Base-by-base conservation (phyloP, 2,113 vertebrate genomes). In the Gobius niger region DNA sequence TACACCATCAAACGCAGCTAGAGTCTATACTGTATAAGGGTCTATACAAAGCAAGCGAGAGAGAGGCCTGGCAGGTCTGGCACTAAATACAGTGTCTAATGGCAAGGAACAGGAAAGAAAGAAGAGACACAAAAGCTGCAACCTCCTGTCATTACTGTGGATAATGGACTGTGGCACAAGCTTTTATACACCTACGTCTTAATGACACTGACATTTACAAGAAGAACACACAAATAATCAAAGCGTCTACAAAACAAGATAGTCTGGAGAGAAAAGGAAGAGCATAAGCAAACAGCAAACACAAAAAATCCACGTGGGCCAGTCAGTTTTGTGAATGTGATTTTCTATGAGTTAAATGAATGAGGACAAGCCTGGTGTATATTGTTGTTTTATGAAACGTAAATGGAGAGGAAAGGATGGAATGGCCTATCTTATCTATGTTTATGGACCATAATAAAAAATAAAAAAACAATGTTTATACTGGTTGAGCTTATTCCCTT, bases 21-120 rank as follows among this genome's bases (percentile, higher is more conserved):
- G 24, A 34, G 24, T 4, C 24, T 34, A 24, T 24, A 34, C 5
- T 34, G 24, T 34, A 34, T 3, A 3, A 57, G 54, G 54, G 12
- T 40, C 13, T 5, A 51, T 62, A 62, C 77, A 84, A 68, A 64
- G 68, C 13, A 50, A 62, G 34, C 44, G 40, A 63, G 15, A 54
- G 11, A 7, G 18, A 24, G 50, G 60, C n/a, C 15, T 18, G n/a
- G n/a, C 12, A 34, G 9, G 41, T 15, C 3, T 10, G 13, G 1
- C 16, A 47, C 2, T 44, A 18, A 60, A 54, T 18, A 46, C 13
- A 47, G 1, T 5, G 56, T 68, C n/a, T 15, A 16, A 24, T 52
- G 14, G 10, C 10, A 13, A 68, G 18, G 15, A 54, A 44, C 47
- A 51, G 7, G 52, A 13, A 44, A 24, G 47, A 51, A 51, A 40